A percentile compares a stretch with the other conserved stretches of the same genome.
Conservation (phyloP, 2,113 vertebrate genomes). For the Enhydra lutris region DNA sequence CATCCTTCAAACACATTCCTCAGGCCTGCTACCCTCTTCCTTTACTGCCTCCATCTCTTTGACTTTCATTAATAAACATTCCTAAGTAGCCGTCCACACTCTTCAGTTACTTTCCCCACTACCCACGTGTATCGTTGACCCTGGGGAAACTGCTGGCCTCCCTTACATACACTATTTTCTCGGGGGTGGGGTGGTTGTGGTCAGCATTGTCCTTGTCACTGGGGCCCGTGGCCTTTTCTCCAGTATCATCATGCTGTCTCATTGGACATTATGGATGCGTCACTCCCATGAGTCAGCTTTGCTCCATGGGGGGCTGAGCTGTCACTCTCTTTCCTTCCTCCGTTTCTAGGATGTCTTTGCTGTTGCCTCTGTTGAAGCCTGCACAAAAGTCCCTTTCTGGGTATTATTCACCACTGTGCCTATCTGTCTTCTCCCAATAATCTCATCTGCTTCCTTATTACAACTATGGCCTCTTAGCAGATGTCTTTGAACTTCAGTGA, state of each 20-base stretch:
- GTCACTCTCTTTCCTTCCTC: not conserved
- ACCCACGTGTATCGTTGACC: not conserved
- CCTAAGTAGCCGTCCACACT: not conserved
- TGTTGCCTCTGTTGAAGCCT: not conserved
- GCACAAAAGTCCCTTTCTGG: not conserved
- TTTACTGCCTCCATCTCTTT: not conserved
- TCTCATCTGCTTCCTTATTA: not conserved
- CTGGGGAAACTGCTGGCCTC: not conserved
- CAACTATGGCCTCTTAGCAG: not conserved
- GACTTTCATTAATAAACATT: not conserved
- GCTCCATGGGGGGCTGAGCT: not conserved
- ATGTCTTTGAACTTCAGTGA: not conserved
- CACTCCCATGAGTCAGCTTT: not conserved
- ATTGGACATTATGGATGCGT: not conserved
- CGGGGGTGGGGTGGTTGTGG: not conserved
- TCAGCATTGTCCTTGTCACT: not conserved
- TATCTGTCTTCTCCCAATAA: not conserved
- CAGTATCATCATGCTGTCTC: not conserved
- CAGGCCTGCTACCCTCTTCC: rapidly evolving
- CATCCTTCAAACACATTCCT: not conserved
- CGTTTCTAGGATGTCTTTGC: not conserved
- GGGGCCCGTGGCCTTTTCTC: not conserved
- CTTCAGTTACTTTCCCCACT: not conserved
- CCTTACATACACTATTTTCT: not conserved
- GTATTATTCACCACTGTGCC: not conserved